phyloP scores from a whole-genome alignment of 2,113 vertebrate species.

The Calyptommatus sinebrachiatus region DNA sequence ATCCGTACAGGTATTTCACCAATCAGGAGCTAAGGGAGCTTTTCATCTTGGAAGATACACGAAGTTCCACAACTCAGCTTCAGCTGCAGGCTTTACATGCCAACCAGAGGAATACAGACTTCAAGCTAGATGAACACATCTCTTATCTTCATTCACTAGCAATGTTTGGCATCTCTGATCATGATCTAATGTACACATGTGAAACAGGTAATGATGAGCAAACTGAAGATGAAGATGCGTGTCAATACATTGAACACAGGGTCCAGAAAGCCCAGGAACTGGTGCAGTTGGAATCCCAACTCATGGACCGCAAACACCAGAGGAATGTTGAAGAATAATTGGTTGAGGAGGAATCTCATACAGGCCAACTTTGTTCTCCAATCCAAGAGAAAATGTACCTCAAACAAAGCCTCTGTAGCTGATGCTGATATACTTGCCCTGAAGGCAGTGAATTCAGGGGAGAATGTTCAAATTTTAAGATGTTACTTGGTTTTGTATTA shows the following conservation, averaged over 20 bases:
- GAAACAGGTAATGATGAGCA: conserved; percentile 74
- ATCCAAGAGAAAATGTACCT: too few relatives aligned
- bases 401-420: too few relatives aligned
- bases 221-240: conserved; percentile 65
- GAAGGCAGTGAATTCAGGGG: too few relatives aligned
- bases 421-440: too few relatives aligned
- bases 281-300: conserved; percentile 84
- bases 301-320: conserved; percentile 54
- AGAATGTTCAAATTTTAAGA: too few relatives aligned
- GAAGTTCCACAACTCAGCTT: conserved; percentile 82
- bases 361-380: too few relatives aligned
- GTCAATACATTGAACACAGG: conserved; percentile 81
- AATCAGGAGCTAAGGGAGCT: conserved; percentile 93
- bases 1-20: conserved; percentile 91
- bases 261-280: conserved; percentile 91
- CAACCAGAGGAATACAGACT: conserved; percentile 77
- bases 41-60: conserved; percentile 82
- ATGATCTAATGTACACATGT: conserved; percentile 85
- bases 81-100: conserved; percentile 89
- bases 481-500: too few relatives aligned
- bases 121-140: conserved; percentile 83
- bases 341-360: too few relatives aligned
- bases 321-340: too few relatives aligned
- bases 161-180: conserved; percentile 92
- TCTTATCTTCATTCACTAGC: conserved; percentile 79